Base-by-base conservation (phyloP, 2,113 vertebrate genomes). In the Oplegnathus fasciatus region DNA sequence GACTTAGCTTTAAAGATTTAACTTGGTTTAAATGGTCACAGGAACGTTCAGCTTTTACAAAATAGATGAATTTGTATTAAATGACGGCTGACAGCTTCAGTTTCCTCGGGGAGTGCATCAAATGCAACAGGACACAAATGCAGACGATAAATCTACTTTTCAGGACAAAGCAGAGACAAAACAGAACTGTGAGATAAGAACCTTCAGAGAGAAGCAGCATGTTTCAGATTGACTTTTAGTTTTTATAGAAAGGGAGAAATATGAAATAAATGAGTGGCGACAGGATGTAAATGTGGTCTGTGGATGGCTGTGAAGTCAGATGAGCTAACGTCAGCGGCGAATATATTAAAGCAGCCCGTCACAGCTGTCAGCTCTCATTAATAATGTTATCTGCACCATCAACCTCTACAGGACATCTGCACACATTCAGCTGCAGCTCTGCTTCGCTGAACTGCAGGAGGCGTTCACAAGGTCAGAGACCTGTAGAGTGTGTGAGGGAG, bases 351-450 rank as follows among this genome's bases (percentile, higher is more conserved):
- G 73, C 70, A 13, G 52, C 42, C 74, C 2, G 80, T 78, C 76
- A 40, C 83, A 85, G 87, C 83, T 89, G 88, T 86, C 88, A 60
- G 81, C 62, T 75, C n/a, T 57, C 48, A 79, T 89, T 88, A 91
- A 88, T 82, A 77, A 81, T 13, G 20, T 86, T 34, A 86, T 84
- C 73, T 58, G 67, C 85, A 52, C 37, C 75, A 61, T 91, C 83
- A 70, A 65, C 82, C 75, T 87, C 83, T 61, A 15, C 28, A 58
- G 72, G 71, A 88, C 86, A 73, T 86, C 74, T 83, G 86, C 57
- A 68, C 77, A 32, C 62, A 26, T 30, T 60, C 54, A 48, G 73
- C 77, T 61, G 66, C 61, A 80, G 67, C 77, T 9, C 70, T 44
- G 87, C 78, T 71, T 55, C 64, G 71, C 78, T 52, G 54, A 54